phyloP scores from a whole-genome alignment of 2,113 vertebrate genomes.

The Dissostichus mawsoni region DNA sequence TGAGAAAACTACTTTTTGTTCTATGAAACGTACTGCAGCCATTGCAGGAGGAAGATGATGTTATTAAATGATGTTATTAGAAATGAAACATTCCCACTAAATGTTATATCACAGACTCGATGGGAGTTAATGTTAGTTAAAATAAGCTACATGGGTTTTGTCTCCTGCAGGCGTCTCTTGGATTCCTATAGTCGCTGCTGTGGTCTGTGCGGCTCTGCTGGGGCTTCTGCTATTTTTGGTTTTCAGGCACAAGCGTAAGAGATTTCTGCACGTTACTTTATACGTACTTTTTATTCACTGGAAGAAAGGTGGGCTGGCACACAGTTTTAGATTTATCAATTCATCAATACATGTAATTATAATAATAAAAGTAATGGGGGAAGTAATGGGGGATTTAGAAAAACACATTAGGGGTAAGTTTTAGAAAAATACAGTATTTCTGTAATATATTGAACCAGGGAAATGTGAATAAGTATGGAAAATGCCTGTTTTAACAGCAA shows the following conservation, averaged over 20 bases:
- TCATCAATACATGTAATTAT: not conserved
- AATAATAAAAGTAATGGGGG: not conserved
- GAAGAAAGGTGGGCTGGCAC: no score
- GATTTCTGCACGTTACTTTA: not conserved
- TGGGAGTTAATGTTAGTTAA: not conserved
- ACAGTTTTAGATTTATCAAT: not conserved
- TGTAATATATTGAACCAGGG: no score
- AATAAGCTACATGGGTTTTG: not conserved
- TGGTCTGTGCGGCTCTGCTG: not conserved
- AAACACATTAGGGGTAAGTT: no score
- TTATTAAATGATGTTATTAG: no score
- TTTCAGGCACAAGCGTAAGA: slow-evolving; percentile 1
- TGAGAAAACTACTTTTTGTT: no score
- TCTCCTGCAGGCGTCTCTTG: not conserved
- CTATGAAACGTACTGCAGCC: no score
- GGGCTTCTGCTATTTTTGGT: not conserved
- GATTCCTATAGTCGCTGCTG: fast-evolving
- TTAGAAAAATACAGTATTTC: no score
- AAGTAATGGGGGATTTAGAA: no score
- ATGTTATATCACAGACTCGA: not conserved
- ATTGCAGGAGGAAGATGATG: no score
- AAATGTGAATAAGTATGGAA: no score
- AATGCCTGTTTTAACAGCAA: no score
- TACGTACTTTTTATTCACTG: not conserved
- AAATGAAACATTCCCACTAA: not conserved